Conservation (phyloP, 2,797 vertebrate species). For the Pristis pectinata region DNA sequence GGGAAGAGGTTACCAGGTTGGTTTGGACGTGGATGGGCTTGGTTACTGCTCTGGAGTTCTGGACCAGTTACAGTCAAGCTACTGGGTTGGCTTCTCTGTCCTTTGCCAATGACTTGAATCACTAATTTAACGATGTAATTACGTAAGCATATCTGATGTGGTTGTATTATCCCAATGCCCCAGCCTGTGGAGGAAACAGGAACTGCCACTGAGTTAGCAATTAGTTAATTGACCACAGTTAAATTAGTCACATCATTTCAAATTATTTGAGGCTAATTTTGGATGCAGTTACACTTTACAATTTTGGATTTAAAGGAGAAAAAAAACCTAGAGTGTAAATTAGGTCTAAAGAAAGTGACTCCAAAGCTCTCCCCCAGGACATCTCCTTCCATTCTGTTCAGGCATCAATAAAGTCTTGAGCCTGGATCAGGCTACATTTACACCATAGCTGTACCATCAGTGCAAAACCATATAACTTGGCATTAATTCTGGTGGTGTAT, state of each 20-base stretch:
- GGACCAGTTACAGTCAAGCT: background rate
- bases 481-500: background rate
- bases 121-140: background rate
- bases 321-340: background rate
- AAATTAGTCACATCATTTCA: background rate
- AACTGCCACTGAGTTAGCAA: background rate
- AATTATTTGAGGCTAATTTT: background rate
- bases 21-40: background rate
- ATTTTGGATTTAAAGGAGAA: background rate
- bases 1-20: background rate
- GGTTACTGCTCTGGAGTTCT: background rate
- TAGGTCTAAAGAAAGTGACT: background rate
- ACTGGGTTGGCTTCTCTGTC: background rate
- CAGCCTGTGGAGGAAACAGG: background rate
- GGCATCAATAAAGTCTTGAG: background rate
- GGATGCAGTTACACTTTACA: background rate
- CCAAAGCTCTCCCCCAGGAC: background rate
- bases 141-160: background rate
- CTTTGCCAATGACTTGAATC: background rate
- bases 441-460: background rate
- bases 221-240: background rate
- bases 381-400: background rate
- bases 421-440: background rate
- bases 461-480: background rate
- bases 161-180: background rate